These are phyloP conservation scores for Ophion costatus DNA, from an alignment of 2,888 invertebrate species.

Conservation along the genomic window DNA sequence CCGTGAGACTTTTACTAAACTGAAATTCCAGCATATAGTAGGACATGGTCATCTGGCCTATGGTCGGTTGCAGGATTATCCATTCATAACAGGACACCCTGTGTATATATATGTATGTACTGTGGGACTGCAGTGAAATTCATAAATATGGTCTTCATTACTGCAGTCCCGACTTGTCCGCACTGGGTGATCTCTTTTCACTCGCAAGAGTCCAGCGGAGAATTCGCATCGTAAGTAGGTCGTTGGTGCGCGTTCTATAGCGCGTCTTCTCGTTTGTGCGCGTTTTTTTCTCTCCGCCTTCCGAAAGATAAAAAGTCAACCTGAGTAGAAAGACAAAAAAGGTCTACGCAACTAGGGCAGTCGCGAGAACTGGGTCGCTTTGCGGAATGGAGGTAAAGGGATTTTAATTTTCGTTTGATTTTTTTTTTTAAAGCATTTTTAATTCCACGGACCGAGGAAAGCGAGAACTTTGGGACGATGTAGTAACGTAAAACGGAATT, in stretches of 20 bases:
- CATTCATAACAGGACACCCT: too few species aligned
- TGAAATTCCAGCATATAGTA: too few species aligned
- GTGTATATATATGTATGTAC: background rate
- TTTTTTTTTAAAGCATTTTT: background rate
- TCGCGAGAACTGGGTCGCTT: slow-evolving; percentile 42
- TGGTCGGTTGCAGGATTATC: too few species aligned
- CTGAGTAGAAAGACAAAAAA: slow-evolving; percentile 43
- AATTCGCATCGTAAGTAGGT: slow-evolving; percentile 56
- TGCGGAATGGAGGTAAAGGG: slow-evolving; percentile 20
- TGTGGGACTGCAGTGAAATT: background rate
- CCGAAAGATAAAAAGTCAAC: slow-evolving; percentile 35
- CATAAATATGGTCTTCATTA: slow-evolving; percentile 1
- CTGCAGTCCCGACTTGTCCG: slow-evolving; percentile 25
- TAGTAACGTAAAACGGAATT: too few species aligned
- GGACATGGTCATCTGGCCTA: too few species aligned
- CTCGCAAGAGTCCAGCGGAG: slow-evolving; percentile 49
- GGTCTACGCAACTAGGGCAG: slow-evolving; percentile 38
- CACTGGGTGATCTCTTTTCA: slow-evolving; percentile 37
- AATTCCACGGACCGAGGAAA: background rate
- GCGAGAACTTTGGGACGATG: background rate
- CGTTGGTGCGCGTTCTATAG: slow-evolving; percentile 28
- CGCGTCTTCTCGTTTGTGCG: slow-evolving; percentile 14
- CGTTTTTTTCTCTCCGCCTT: slow-evolving; percentile 18
- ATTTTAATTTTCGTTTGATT: background rate
- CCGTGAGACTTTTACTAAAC: too few species aligned